phyloP scores from a whole-genome alignment of 2,888 invertebrate species.

The Tachina fera region DNA sequence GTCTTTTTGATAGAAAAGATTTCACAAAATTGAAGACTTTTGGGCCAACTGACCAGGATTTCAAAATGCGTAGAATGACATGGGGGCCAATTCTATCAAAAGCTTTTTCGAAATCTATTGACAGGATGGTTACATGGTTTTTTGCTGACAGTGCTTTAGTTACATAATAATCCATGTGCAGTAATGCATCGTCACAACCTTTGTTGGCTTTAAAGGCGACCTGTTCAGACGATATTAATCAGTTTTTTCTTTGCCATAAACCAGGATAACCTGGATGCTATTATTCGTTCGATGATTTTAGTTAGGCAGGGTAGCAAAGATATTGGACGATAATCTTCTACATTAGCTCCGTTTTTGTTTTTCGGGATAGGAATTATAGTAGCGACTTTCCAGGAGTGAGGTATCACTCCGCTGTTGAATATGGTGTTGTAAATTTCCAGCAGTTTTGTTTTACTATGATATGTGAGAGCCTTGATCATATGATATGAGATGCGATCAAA shows the following conservation, averaged over 20 bases:
- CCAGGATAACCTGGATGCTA: not conserved
- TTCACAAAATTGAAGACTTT: no score
- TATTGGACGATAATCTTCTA: no score
- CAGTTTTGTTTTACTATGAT: not conserved
- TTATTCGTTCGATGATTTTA: not conserved
- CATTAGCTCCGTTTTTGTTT: no score
- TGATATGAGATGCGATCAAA: constrained; percentile 13
- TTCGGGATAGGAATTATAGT: not conserved
- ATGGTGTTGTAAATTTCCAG: constrained; percentile 5
- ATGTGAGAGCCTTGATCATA: constrained; percentile 5
- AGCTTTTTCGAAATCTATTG: not conserved
- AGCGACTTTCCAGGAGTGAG: constrained; percentile 14
- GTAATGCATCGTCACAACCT: not conserved
- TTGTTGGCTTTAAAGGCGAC: not conserved
- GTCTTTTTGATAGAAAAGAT: no score
- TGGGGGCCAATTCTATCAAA: no score
- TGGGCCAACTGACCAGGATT: no score
- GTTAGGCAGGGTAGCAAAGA: no score
- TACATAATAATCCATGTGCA: not conserved
- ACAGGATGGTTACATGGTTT: not conserved
- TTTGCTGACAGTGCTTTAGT: not conserved
- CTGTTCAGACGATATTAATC: not conserved
- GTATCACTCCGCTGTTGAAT: not conserved
- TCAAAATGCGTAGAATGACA: no score
- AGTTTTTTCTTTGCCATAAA: not conserved